A percentile compares a stretch with the other conserved stretches of the same genome.
Evolutionary conservation across 1,140 invertebrate genomes (phyloP).

Genomic region (Homarus americanus): DNA sequence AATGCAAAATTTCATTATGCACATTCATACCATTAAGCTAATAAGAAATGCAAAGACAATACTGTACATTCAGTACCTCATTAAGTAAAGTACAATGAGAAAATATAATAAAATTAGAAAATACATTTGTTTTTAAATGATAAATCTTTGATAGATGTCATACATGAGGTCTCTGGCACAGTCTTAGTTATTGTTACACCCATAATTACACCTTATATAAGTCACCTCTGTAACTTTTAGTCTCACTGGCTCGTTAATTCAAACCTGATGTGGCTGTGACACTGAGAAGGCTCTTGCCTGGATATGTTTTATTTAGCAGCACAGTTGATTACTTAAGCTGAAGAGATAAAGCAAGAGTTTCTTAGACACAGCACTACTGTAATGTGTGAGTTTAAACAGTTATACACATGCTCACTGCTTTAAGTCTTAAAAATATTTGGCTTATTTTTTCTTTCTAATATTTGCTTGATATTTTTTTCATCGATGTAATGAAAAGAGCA

Average conservation of each 20-base stretch:
- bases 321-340: background rate
- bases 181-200: background rate
- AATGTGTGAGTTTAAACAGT: background rate
- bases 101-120: constrained; percentile 24
- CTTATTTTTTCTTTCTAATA: background rate
- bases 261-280: background rate
- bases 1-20: constrained; percentile 40
- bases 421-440: background rate
- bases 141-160: constrained; percentile 10
- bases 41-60: constrained; percentile 6
- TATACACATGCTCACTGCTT: background rate
- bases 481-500: background rate
- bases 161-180: constrained; percentile 30
- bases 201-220: constrained; percentile 30
- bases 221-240: background rate
- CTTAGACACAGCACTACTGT: background rate
- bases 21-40: background rate
- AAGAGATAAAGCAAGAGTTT: background rate
- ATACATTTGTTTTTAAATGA: constrained; percentile 9
- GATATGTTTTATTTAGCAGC: background rate
- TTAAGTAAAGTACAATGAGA: constrained; percentile 14
- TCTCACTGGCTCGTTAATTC: constrained; percentile 2
- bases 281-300: background rate
- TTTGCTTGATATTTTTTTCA: background rate
- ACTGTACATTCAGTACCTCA: background rate